These are phyloP conservation scores for Lasioglossum malachurum DNA, from an alignment of 2,888 invertebrate species.

Conservation along the genomic window DNA sequence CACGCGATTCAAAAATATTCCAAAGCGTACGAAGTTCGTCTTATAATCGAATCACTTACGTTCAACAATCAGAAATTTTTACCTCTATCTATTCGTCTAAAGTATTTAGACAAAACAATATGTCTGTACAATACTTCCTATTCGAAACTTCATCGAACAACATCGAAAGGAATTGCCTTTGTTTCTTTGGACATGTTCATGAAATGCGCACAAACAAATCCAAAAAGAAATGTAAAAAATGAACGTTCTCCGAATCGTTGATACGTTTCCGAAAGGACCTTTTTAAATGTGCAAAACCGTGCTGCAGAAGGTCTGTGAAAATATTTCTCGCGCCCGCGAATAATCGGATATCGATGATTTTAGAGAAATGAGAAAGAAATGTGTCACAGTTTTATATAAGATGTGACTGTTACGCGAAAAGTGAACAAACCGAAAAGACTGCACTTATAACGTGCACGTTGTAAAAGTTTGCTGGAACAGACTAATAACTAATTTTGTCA, in stretches of 20 bases:
- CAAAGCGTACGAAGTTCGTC: constrained; percentile 71
- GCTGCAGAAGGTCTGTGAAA: constrained; percentile 24
- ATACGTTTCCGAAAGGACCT: constrained; percentile 34
- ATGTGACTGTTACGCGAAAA: background rate
- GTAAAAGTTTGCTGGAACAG: constrained; percentile 15
- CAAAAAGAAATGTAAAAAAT: constrained; percentile 20
- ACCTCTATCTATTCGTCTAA: constrained; percentile 39
- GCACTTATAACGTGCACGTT: constrained; percentile 13
- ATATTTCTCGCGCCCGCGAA: background rate
- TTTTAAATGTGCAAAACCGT: constrained; percentile 35
- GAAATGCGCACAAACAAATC: constrained; percentile 33
- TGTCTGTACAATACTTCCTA: background rate
- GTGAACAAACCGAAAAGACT: background rate
- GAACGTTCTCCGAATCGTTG: constrained; percentile 24
- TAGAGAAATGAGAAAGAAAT: constrained; percentile 7
- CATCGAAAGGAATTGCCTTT: background rate
- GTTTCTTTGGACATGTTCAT: constrained; percentile 29
- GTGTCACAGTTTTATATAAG: background rate
- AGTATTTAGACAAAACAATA: constrained; percentile 37
- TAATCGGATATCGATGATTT: constrained; percentile 9
- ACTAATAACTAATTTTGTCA: background rate
- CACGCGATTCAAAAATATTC: constrained; percentile 24
- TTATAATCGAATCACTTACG: constrained; percentile 25
- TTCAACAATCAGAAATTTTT: constrained; percentile 27
- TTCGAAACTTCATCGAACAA: constrained; percentile 21